A percentile compares a stretch with the other conserved stretches of the same genome.
phyloP scores from a whole-genome alignment of 2,113 vertebrate genomes.

The Pygathrix nemaeus region DNA sequence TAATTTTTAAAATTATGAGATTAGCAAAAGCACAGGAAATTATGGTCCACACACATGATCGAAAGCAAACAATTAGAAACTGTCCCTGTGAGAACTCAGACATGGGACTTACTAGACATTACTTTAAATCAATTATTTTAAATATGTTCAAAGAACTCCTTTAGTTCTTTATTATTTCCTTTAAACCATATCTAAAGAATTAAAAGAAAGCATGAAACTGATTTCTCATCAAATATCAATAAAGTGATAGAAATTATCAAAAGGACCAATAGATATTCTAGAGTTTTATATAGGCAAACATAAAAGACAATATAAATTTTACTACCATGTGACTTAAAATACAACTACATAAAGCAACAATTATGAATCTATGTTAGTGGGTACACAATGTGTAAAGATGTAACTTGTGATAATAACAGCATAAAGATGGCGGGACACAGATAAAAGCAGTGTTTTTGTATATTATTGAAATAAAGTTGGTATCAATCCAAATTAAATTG shows the following conservation, averaged over 20 bases:
- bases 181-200: not conserved
- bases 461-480: not conserved
- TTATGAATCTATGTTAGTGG: not conserved
- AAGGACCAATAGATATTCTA: not conserved
- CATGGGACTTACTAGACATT: not conserved
- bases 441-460: not conserved
- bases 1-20: not conserved
- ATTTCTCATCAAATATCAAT: not conserved
- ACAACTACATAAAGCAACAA: not conserved
- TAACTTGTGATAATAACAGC: not conserved
- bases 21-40: not conserved
- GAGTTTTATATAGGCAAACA: not conserved
- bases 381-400: not conserved
- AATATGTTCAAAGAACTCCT: not conserved
- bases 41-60: not conserved
- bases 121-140: not conserved
- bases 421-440: not conserved
- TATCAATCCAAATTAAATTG: not conserved
- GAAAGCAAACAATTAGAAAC: not conserved
- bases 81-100: not conserved
- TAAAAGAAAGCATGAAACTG: not conserved
- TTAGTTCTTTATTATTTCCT: too few species aligned
- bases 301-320: not conserved
- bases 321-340: not conserved
- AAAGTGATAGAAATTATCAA: not conserved